A percentile compares a stretch with the other conserved stretches of the same genome.
Evolutionary conservation across 2,797 vertebrate genomes (phyloP).

Genomic region (Coregonus suidteri): DNA sequence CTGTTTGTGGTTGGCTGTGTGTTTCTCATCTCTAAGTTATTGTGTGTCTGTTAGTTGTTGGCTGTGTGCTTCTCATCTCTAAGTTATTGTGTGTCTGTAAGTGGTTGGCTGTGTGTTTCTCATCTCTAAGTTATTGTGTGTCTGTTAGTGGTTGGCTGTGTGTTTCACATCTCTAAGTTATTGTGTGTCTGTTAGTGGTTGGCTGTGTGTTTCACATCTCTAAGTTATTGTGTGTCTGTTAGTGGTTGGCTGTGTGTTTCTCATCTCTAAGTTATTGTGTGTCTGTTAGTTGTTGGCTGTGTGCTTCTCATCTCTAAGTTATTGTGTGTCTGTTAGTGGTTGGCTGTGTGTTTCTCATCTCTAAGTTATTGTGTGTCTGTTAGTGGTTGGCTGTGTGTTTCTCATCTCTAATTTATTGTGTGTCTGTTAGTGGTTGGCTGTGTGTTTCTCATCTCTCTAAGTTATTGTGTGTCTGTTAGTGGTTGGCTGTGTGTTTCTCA

Average conservation of each 20-base stretch:
- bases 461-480: slow-evolving; percentile 36
- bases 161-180: no score
- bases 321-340: slow-evolving; percentile 6
- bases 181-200: not conserved
- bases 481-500: slow-evolving; percentile 58
- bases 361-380: not conserved
- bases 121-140: no score
- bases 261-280: slow-evolving; percentile 71
- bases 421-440: slow-evolving; percentile 34
- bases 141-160: not conserved
- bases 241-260: slow-evolving; percentile 66
- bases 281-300: slow-evolving; percentile 46
- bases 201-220: slow-evolving; percentile 20
- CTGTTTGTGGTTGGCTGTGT: slow-evolving; percentile 7
- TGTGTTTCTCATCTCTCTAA: slow-evolving; percentile 58
- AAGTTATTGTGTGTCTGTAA: slow-evolving; percentile 71
- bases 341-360: no score
- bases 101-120: no score
- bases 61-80: slow-evolving; percentile 60
- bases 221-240: slow-evolving; percentile 20
- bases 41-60: not conserved
- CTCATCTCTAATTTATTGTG: slow-evolving; percentile 68
- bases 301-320: no score
- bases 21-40: no score
- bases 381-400: slow-evolving; percentile 43